These are phyloP conservation scores for Bradysia coprophila DNA, from an alignment of 1,140 invertebrate species.

Conservation along the genomic window DNA sequence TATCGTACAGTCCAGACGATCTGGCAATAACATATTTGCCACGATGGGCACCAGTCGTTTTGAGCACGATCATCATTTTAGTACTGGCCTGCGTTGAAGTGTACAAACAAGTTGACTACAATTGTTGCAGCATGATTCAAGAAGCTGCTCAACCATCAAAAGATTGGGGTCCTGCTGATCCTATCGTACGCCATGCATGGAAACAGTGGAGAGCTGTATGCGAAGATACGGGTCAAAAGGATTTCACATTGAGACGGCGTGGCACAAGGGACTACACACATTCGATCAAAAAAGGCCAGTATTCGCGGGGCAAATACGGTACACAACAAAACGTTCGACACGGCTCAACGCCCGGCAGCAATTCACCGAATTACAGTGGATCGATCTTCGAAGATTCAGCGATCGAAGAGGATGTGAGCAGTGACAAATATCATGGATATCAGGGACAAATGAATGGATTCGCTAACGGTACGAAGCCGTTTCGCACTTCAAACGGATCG, in stretches of 20 bases:
- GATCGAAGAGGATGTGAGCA: constrained; percentile 23
- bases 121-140: constrained; percentile 24
- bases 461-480: constrained; percentile 12
- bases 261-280: constrained; percentile 38
- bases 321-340: constrained; percentile 7
- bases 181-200: constrained; percentile 20
- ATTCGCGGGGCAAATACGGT: background rate
- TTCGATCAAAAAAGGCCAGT: constrained; percentile 27
- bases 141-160: constrained; percentile 22
- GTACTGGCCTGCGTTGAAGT: constrained; percentile 15
- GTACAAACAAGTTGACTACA: constrained; percentile 23
- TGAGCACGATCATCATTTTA: constrained; percentile 13
- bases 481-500: constrained; percentile 14
- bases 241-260: constrained; percentile 34
- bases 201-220: constrained; percentile 24
- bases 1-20: constrained; percentile 18
- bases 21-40: constrained; percentile 15
- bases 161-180: constrained; percentile 24
- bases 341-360: constrained; percentile 20
- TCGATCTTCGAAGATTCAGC: constrained; percentile 24
- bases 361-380: constrained; percentile 23
- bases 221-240: constrained; percentile 27
- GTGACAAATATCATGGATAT: constrained; percentile 22
- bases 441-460: constrained; percentile 12
- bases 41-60: constrained; percentile 19